Evolutionary conservation across 2,113 vertebrate species (phyloP), one percentile per base, ranked within the genome.

Genomic region (Syngnathus scovelli): DNA sequence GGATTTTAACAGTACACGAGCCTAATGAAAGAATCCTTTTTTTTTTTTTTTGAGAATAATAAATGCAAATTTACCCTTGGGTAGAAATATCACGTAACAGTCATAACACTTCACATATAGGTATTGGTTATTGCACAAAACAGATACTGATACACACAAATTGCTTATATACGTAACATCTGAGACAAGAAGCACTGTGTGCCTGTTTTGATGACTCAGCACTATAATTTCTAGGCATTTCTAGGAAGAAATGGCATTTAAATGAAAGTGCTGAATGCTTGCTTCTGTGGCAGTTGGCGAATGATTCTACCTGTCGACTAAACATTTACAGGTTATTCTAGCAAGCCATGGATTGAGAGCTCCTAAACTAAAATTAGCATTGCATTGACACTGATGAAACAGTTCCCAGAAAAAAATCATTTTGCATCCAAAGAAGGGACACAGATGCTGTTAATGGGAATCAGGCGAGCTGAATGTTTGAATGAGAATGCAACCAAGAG

Each of bases 1-100:
- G 69, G 75, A 71, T 71, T 86, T 75, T 87, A 90, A 90, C 88
- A 89, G 89, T 90, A 82, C 77, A 39, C 68, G 72, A 85, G 89
- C 89, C 88, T 85, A 87, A 85, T 84, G 70, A 84, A 86, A 59
- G 80, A 70, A 73, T 67, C 70, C 66, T 70, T 33, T 56, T 67
- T 77, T 79, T 76, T 72, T 82, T 67, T 77, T 79, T 76, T 72
- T 82, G 66, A 65, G 27, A 64, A 70, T 72, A 80, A 60, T 63
- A 39, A 49, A 78, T 66, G 38, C n/a, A n/a, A n/a, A n/a, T 69
- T 65, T 59, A 58, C 66, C 72, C 61, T 66, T 43, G 63, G 59
- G 66, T 77, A 81, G 54, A 74, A 81, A 83, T 64, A 55, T 72
- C 67, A 77, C 65, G 38, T 74, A 70, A 82, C 72, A 77, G 79